Evolutionary conservation across 2,797 vertebrate species (phyloP).

Genomic region (Neostethus bicornis): DNA sequence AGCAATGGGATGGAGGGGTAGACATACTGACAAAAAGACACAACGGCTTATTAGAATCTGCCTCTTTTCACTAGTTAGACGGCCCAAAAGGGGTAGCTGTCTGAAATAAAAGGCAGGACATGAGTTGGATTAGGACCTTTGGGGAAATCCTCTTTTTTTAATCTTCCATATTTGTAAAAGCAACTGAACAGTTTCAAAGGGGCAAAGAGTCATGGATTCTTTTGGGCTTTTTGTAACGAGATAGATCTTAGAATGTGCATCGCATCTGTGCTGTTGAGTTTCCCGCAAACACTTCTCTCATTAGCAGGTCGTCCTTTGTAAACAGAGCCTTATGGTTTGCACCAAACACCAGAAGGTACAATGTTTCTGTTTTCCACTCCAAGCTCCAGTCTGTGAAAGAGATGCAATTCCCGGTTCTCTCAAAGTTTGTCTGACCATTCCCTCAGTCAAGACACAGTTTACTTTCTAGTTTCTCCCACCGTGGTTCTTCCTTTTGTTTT

Average conservation of each 20-base stretch:
- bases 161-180: constrained; percentile 44
- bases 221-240: constrained; percentile 21
- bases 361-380: constrained; percentile 46
- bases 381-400: constrained; percentile 44
- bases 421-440: constrained; percentile 56
- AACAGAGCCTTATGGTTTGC: constrained; percentile 38
- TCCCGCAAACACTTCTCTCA: constrained; percentile 20
- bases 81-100: constrained; percentile 52
- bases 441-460: constrained; percentile 59
- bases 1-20: constrained; percentile 47
- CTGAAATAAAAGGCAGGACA: constrained; percentile 42
- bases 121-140: constrained; percentile 52
- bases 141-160: constrained; percentile 39
- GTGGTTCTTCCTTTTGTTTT: constrained; percentile 31
- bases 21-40: constrained; percentile 64
- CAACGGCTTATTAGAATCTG: constrained; percentile 70
- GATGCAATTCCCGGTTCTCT: constrained; percentile 31
- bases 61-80: constrained; percentile 66
- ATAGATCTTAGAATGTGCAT: constrained; percentile 18
- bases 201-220: constrained; percentile 19
- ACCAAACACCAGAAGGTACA: constrained; percentile 26
- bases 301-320: constrained; percentile 28
- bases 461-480: constrained; percentile 54
- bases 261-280: constrained; percentile 13
- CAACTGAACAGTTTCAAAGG: constrained; percentile 44